Evolutionary conservation across 2,888 invertebrate species (phyloP), one percentile per base, ranked within the genome.

Genomic region (Tuta absoluta): DNA sequence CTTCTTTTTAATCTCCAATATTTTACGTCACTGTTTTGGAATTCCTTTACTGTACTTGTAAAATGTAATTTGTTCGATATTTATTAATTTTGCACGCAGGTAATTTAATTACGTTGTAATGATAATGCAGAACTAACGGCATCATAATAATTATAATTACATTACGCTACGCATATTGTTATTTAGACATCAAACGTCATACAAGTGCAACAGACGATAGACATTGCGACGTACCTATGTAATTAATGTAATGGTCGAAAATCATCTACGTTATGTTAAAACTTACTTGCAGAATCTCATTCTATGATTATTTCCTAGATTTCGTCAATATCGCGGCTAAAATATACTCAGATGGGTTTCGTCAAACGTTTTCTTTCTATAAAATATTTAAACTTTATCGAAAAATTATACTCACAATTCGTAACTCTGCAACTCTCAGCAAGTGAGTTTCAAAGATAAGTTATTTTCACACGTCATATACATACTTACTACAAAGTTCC

Each of bases 131-230:
- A 28, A 41, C 11, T 41, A 41, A 41, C 14, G 41, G 41, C 41
- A 49, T n/a, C 41, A 49, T n/a, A n/a, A n/a, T 49, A 21, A 49
- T 49, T 49, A 10, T 33, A 33, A 33, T 33, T 33, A 49, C 19
- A 21, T 19, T 49, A 49, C 49, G 49, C 49, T 49, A 49, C 49
- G 49, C 49, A 49, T 49, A 49, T 21, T 49, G 49, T 21, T 21
- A 49, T n/a, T n/a, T 49, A n/a, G 49, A 49, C 2, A 21, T 19
- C 41, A 2, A 5, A 41, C 41, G 49, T 21, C 21, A 49, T 17
- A 21, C 21, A 17, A 21, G 19, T n/a, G 11, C 49, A 11, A 21
- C 19, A 49, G 10, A n/a, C 49, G 8, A 3, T 11, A 49, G 41
- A 41, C 41, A 5, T 41, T 14, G n/a, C 2, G 1, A 33, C 33